Evolutionary conservation across 2,797 vertebrate genomes (phyloP).

Genomic region (Cetoscarus ocellatus): DNA sequence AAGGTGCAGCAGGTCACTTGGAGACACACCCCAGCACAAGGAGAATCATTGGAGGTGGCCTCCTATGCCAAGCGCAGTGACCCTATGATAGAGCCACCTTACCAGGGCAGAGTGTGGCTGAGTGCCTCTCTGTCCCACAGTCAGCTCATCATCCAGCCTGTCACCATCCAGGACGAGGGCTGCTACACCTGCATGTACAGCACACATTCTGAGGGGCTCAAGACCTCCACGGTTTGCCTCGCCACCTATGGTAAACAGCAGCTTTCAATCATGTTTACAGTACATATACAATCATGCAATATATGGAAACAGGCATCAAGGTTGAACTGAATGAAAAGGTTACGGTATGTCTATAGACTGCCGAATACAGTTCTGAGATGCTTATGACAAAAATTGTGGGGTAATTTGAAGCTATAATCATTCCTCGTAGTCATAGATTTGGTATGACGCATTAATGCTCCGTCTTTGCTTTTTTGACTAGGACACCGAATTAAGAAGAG

Average conservation of each 20-base stretch:
- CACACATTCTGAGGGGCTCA: slow-evolving; percentile 65
- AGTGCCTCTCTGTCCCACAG: slow-evolving; percentile 78
- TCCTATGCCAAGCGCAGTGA: slow-evolving; percentile 80
- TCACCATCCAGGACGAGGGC: slow-evolving; percentile 81
- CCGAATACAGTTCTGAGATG: too few relatives aligned
- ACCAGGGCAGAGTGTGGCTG: slow-evolving; percentile 78
- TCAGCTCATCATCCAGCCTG: slow-evolving; percentile 81
- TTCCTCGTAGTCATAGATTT: too few relatives aligned
- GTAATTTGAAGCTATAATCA: too few relatives aligned
- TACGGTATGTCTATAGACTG: too few relatives aligned
- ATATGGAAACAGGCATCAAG: too few relatives aligned
- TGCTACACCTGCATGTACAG: slow-evolving; percentile 85
- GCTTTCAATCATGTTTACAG: neutral
- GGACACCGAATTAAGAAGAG: too few relatives aligned
- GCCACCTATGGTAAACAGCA: slow-evolving; percentile 78
- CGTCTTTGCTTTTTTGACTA: too few relatives aligned
- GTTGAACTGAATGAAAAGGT: too few relatives aligned
- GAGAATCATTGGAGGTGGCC: slow-evolving; percentile 71
- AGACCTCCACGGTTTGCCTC: slow-evolving; percentile 81
- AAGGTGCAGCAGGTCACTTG: slow-evolving; percentile 82
- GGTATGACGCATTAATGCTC: too few relatives aligned
- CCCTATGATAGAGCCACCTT: slow-evolving; percentile 81
- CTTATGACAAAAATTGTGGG: too few relatives aligned
- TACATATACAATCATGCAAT: too few relatives aligned
- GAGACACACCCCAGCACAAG: slow-evolving; percentile 62